Evolutionary conservation across 2,797 vertebrate genomes (phyloP), one percentile per base, ranked within the genome.

Genomic region (Gadopsis marmoratus): DNA sequence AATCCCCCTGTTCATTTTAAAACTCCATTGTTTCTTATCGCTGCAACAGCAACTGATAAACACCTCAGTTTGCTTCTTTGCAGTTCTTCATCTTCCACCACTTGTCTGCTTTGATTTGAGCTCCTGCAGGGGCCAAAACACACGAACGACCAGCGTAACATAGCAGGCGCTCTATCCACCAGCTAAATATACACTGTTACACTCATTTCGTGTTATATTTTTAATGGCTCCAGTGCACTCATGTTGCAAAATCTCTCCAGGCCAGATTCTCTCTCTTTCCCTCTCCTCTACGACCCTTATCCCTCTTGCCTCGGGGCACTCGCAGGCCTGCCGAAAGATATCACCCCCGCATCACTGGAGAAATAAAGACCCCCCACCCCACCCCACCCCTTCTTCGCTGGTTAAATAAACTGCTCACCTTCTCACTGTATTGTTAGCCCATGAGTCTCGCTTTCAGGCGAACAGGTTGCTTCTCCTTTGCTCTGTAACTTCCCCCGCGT

Each of bases 291-390:
- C 45, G 59, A 81, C 82, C 88, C 85, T 93, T 84, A 87, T 90
- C 87, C 90, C 83, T 78, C 82, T 92, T 59, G 91, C 94, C 92
- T 89, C 66, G 55, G 89, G 94, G 91, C 91, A 89, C 89, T 91
- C 82, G 79, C 89, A 84, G 89, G 89, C 90, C 93, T 95, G 94
- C 93, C 91, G 84, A 92, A 93, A 95, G 87, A 94, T 92, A 95
- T 95, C 92, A 94, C 89, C 89, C 87, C 90, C 53, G 92, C 93
- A 91, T 95, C 93, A 90, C 87, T 91, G 93, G 92, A 93, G 90
- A 93, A 81, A 85, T 78, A 85, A 83, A 80, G 81, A 86, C 76
- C 47, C 75, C 71, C 84, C 66, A 26, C 26, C 26, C 84, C 66
- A 26, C 26, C 26, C 26, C 26, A 26, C 48, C 59, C 33, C 45